Base-by-base conservation (phyloP, 2,113 vertebrate genomes). In the Pica pica region DNA sequence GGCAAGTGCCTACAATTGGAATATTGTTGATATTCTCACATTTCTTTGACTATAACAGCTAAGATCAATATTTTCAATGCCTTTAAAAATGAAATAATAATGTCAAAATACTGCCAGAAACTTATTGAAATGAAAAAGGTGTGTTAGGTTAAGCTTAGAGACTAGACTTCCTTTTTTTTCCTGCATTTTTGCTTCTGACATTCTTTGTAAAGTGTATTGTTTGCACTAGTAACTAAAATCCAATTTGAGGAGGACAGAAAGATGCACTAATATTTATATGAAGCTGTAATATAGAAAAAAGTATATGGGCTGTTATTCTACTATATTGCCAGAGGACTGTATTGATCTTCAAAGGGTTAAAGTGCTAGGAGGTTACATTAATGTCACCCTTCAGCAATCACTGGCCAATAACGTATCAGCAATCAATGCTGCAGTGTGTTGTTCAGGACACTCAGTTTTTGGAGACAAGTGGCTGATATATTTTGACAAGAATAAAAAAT, bases 331-430 rank as follows among this genome's bases (percentile, higher is more conserved):
- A 83, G 85, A 44, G 78, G 92, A 81, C 65, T 61, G 42, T 83
- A 89, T 96, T 94, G 91, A 95, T 97, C 68, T 65, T 90, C 33
- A 17, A 97, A 97, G 96, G 93, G 92, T 97, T 97, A 98, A 98
- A 96, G 80, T 92, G 81, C 81, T 95, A 67, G 28, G 22, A 53
- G 83, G 57, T 92, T 93, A 89, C 91, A 89, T 94, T 97, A 96
- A 95, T 97, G 94, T 97, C 92, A 94, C 94, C 95, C 89, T 94
- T 94, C 91, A 93, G 83, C 91, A 93, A 95, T 96, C 93, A 88
- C 70, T 86, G 80, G 85, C 94, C 95, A 97, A 95, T 97, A 97
- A 97, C 16, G 9, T 83, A 97, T 96, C 96, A 96, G 92, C 91
- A 97, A 96, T 95, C 96, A 96, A 92, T 96, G 94, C 75, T 94